Conservation (phyloP, 2,113 vertebrate genomes). For the Cheirogaleus medius region DNA sequence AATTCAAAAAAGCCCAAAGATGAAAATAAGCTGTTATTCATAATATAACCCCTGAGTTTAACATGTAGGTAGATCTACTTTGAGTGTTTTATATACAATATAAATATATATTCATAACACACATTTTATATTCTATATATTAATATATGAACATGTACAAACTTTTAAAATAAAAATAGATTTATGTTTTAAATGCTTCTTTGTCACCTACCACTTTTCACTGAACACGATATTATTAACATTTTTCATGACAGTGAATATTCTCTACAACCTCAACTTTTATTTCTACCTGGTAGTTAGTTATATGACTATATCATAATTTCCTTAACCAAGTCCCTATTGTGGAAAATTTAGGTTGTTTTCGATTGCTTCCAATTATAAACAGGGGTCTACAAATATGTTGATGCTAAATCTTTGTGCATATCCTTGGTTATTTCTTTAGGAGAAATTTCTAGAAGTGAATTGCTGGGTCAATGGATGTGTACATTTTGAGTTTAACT, state of each 20-base stretch:
- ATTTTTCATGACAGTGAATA: neutral
- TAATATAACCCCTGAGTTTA: neutral
- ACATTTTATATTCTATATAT: neutral
- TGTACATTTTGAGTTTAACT: neutral
- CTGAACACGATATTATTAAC: neutral
- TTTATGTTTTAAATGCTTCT: neutral
- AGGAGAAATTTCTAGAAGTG: neutral
- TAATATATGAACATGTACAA: neutral
- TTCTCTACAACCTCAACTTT: neutral
- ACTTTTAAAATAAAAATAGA: constrained; percentile 7
- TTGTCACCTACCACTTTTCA: neutral
- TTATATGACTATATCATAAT: neutral
- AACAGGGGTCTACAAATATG: neutral
- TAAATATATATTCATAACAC: neutral
- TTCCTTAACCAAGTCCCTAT: neutral
- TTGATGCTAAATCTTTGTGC: neutral
- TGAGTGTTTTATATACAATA: neutral
- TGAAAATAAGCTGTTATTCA: constrained; percentile 18
- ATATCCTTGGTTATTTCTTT: neutral
- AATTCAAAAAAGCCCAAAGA: neutral
- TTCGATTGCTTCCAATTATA: neutral
- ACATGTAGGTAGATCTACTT: neutral
- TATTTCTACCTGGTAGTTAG: neutral
- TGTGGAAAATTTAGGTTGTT: neutral
- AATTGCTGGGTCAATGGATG: neutral